Base-by-base conservation (phyloP, 2,113 vertebrate genomes). In the Xenopus laevis region DNA sequence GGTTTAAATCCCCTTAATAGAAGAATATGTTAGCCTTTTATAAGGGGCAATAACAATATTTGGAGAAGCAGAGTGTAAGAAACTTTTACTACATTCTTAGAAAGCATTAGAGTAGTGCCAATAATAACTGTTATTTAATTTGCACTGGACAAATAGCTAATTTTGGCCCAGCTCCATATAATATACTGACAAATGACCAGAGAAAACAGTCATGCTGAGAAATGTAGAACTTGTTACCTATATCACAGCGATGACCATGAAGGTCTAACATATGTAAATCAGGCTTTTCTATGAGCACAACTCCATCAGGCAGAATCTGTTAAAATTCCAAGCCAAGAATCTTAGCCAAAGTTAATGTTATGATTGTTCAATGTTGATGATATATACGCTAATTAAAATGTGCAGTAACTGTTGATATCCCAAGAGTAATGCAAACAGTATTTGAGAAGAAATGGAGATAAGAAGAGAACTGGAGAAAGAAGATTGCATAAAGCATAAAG, bases 141-240 rank as follows among this genome's bases (percentile, higher is more conserved):
- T 67, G 20, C 46, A 50, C 10, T 23, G 65, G 65, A 20, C 20
- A 74, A 59, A 59, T 20, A 61, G 72, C 72, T 74, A 21, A 47
- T 74, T 53, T 74, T 74, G 65, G 65, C 64, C 65, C 10, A 2
- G 15, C 60, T 68, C 33, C 53, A 7, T 40, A 27, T 13, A 52
- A 74, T 65, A 15, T 57, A 68, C 21, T 68, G 72, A 52, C 55
- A 30, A 46, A 61, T 18, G 58, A 57, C 72, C 65, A 74, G 33
- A 74, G 55, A 74, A 74, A 74, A 68, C 45, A 23, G 16, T 74
- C 44, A 45, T 67, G 55, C 16, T 33, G 33, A 74, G 40, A 65
- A 61, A 67, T 74, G 20, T 50, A 57, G 45, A 53, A 52, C 45
- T 74, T 45, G 60, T 47, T 40, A 45, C 30, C 17, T 18, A 21